Evolutionary conservation across 2,113 vertebrate genomes (phyloP), one percentile per base, ranked within the genome.

Genomic region (Proteles cristata): DNA sequence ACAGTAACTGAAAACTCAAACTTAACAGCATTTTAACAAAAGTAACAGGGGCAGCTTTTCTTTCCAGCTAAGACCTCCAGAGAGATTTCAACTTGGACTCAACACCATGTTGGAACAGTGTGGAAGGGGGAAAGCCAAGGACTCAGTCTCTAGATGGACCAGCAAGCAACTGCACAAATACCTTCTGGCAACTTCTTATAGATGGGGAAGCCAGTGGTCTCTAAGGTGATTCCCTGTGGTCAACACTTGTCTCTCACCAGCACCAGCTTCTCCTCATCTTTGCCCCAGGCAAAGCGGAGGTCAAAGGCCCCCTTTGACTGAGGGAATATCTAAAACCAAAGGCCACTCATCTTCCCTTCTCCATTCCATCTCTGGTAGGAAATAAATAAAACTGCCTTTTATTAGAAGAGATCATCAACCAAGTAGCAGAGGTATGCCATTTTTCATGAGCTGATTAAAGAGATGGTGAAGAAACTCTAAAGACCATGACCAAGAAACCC

Each of bases 271-370:
- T 45, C 76, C 5, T 48, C 26, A 2, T 5, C 39, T 5, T 55
- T 12, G 25, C 81, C n/a, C 43, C 0, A 7, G 7, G 26, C 11
- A 31, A 35, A 65, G 45, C 33, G 6, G 7, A 28, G 55, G 12
- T 82, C n/a, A 45, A 66, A 3, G 0, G 1, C 25, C 39, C 4
- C 31, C 26, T 58, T 16, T 43, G n/a, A 48, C 1, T 12, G 31
- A 81, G 65, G 76, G 63, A 61, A 92, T 28, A 45, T 43, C 31
- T 1, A 7, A 33, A 61, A 31, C 28, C 71, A 33, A 15, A 11
- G 31, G 50, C n/a, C 39, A 21, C n/a, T 55, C 23, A 17, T 26
- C 19, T 4, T 33, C 69, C 45, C 26, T 63, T 63, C 50, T 65
- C 63, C 14, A 1, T 61, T 48, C 48, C 17, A n/a, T 53, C n/a